phyloP scores from a whole-genome alignment of 2,888 invertebrate genomes.

The Dermolepida albohirtum region DNA sequence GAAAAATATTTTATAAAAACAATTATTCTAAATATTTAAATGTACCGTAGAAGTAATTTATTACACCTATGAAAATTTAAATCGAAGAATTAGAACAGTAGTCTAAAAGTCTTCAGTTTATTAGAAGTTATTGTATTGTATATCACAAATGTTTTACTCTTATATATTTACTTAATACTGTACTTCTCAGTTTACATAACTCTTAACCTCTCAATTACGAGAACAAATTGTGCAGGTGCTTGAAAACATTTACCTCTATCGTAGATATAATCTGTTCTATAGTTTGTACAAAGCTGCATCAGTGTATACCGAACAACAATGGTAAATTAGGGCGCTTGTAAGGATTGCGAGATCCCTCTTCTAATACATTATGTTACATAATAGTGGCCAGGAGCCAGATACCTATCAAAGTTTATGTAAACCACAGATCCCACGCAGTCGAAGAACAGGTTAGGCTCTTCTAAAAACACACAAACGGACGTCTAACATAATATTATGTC shows the following conservation, averaged over 20 bases:
- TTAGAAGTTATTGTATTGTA: slow-evolving; percentile 3
- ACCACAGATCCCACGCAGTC: slow-evolving; percentile 40
- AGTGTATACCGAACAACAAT: slow-evolving; percentile 31
- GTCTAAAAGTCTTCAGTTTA: slow-evolving; percentile 1
- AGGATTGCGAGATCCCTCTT: slow-evolving; percentile 41
- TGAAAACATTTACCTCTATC: slow-evolving; percentile 33
- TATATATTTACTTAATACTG: not conserved
- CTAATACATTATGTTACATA: slow-evolving; percentile 40
- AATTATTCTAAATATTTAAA: too few species aligned
- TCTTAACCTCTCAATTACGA: slow-evolving; percentile 32
- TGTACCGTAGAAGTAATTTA: too few species aligned
- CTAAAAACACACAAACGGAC: slow-evolving; percentile 3
- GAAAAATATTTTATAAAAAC: too few species aligned
- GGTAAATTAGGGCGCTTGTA: slow-evolving; percentile 42
- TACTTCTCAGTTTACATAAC: slow-evolving; percentile 23
- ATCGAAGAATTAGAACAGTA: too few species aligned
- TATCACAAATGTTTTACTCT: slow-evolving; percentile 2
- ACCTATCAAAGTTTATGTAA: slow-evolving; percentile 30
- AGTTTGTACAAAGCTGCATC: slow-evolving; percentile 33
- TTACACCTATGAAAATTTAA: too few species aligned
- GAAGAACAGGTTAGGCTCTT: slow-evolving; percentile 25
- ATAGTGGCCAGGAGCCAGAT: slow-evolving; percentile 41
- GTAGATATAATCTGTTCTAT: slow-evolving; percentile 33
- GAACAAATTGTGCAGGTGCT: slow-evolving; percentile 34
- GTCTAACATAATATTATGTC: too few species aligned